A percentile compares a stretch with the other conserved stretches of the same genome.
phyloP scores from a whole-genome alignment of 2,113 vertebrate genomes.

The Clarias macrocephalus region DNA sequence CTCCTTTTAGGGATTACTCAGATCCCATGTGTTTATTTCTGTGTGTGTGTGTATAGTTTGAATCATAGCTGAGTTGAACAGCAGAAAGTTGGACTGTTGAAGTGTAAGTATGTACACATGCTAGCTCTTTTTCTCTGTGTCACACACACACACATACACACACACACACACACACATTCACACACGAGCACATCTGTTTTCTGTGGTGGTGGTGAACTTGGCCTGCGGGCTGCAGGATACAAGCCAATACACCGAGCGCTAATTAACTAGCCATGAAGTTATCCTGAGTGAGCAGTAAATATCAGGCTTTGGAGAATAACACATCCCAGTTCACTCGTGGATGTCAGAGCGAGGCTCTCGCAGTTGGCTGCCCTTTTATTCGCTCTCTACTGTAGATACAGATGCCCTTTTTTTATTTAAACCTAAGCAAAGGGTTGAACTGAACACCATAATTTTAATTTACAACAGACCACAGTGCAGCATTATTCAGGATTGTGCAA shows the following conservation, averaged over 20 bases:
- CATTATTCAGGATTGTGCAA: neutral
- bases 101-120: conserved; percentile 37
- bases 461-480: conserved; percentile 23
- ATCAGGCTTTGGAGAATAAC: conserved; percentile 54
- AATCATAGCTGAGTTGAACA: conserved; percentile 17
- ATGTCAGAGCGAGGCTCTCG: conserved; percentile 46
- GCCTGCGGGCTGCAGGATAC: conserved; percentile 49
- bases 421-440: conserved; percentile 17
- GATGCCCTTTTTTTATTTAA: conserved; percentile 5
- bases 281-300: conserved; percentile 55
- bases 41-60: conserved; percentile 39
- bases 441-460: conserved; percentile 28
- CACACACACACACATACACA: neutral
- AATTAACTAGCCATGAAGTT: conserved; percentile 56
- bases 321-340: conserved; percentile 52
- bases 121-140: neutral
- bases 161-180: neutral
- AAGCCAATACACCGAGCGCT: conserved; percentile 48
- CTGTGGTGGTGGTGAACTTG: conserved; percentile 51
- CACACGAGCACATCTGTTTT: conserved; percentile 49
- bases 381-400: conserved; percentile 41
- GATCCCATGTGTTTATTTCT: conserved; percentile 37
- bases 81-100: conserved; percentile 29
- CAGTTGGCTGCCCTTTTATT: conserved; percentile 43
- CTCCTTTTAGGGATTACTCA: conserved; percentile 49